Percentiles rank a stretch among this genome's conserved stretches.
Conservation (phyloP, 1,140 invertebrate genomes). For the Paralvinella palmiformis region DNA sequence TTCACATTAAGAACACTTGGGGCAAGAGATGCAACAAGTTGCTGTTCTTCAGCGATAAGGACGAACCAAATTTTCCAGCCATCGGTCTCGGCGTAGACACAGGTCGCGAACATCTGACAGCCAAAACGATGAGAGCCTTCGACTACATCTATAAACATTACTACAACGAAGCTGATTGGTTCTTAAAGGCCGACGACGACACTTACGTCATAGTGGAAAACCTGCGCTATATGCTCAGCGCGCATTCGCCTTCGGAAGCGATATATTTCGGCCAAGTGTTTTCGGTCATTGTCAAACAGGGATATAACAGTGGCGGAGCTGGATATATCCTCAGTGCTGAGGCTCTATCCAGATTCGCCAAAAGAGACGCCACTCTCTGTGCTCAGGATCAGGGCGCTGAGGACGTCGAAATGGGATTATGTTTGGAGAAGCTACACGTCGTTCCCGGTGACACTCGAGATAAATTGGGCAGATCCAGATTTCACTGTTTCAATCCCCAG, state of each 20-base stretch:
- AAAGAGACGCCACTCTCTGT: constrained; percentile 4
- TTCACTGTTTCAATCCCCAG: constrained; percentile 73
- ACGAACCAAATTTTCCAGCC: not conserved
- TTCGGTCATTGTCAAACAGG: constrained; percentile 53
- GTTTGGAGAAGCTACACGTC: constrained; percentile 80
- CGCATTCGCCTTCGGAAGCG: constrained; percentile 25
- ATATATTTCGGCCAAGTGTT: constrained; percentile 50
- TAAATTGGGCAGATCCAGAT: constrained; percentile 73
- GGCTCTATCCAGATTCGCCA: constrained; percentile 31
- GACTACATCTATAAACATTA: constrained; percentile 13
- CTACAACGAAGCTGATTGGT: constrained; percentile 5
- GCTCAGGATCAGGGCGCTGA: constrained; percentile 56
- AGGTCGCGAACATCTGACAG: constrained; percentile 19
- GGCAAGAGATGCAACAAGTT: constrained; percentile 11
- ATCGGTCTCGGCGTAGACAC: not conserved
- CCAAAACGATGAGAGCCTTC: no score
- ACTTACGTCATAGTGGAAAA: constrained; percentile 20
- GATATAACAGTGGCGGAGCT: constrained; percentile 90
- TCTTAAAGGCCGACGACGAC: constrained; percentile 28
- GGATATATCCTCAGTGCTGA: constrained; percentile 43
- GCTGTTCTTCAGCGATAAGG: constrained; percentile 11
- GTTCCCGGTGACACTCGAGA: constrained; percentile 81
- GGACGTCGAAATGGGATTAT: constrained; percentile 91
- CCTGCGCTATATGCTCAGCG: constrained; percentile 11
- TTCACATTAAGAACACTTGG: no score